Evolutionary conservation across 2,888 invertebrate genomes (phyloP).

Genomic region (Poecilus cupreus): DNA sequence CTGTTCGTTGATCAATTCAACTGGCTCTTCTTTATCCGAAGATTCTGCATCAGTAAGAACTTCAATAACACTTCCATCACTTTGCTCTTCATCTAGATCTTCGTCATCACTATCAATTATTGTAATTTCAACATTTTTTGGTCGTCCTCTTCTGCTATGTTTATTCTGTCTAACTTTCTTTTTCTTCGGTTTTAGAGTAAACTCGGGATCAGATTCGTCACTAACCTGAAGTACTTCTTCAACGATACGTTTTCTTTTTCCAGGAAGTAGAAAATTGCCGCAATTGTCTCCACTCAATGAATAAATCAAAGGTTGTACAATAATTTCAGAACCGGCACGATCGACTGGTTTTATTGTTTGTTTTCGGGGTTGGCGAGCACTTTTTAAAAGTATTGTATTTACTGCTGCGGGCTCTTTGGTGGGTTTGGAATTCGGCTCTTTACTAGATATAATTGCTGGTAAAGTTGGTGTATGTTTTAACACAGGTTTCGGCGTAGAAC

Average conservation of each 20-base stretch:
- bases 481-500: neutral
- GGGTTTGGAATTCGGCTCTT: neutral
- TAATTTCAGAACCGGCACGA: conserved; percentile 69
- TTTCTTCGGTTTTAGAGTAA: conserved; percentile 60
- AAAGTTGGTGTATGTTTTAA: neutral
- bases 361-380: conserved; percentile 67
- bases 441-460: conserved; percentile 10
- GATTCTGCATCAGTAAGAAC: conserved; percentile 45
- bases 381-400: conserved; percentile 36
- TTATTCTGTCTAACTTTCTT: conserved; percentile 54
- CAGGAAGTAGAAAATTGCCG: neutral
- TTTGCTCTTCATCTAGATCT: conserved; percentile 50
- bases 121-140: conserved; percentile 53
- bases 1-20: no score
- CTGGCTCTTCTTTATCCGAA: no score
- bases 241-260: conserved; percentile 29
- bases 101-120: conserved; percentile 64
- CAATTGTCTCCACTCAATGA: neutral
- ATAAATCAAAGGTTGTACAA: conserved; percentile 63
- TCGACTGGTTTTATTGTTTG: conserved; percentile 71
- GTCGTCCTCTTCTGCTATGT: conserved; percentile 59
- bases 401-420: neutral
- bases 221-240: conserved; percentile 63
- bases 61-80: conserved; percentile 62
- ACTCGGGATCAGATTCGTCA: conserved; percentile 67